Evolutionary conservation across 2,888 invertebrate species (phyloP).

Genomic region (Torymus texanus): DNA sequence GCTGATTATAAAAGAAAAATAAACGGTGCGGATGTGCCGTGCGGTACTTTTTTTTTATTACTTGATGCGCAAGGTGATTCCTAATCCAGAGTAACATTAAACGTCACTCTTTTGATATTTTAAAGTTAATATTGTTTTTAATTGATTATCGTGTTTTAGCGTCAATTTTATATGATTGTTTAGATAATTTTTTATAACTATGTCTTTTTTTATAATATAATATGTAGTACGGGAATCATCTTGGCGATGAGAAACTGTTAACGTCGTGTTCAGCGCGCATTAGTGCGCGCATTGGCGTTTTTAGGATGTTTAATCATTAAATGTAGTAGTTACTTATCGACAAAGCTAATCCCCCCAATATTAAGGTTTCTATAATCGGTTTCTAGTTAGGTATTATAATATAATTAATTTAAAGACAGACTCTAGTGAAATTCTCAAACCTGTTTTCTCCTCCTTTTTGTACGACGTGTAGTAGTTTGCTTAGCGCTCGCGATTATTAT

Average conservation of each 20-base stretch:
- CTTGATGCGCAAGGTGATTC: no score
- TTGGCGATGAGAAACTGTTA: background rate
- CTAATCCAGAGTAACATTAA: no score
- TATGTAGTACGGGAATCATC: background rate
- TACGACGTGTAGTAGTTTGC: background rate
- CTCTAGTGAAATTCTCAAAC: constrained; percentile 36
- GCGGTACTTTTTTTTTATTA: constrained; percentile 19
- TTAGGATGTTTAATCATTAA: constrained; percentile 15
- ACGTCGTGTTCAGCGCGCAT: background rate
- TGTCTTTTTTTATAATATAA: background rate
- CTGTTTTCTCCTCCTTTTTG: background rate
- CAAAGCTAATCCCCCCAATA: background rate
- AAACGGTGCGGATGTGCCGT: background rate
- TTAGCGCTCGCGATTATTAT: background rate
- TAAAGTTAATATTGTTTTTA: constrained; percentile 1
- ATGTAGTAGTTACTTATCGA: constrained; percentile 13
- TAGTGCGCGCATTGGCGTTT: constrained; percentile 4
- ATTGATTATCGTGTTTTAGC: background rate
- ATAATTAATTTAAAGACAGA: constrained; percentile 29
- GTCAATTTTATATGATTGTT: no score
- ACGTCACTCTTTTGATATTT: no score
- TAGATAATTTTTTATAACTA: no score
- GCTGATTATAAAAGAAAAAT: constrained; percentile 26
- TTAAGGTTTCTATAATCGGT: constrained; percentile 26
- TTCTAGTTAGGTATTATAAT: constrained; percentile 3